Conservation (phyloP, 2,888 invertebrate genomes). For the Epinotia nisella region DNA sequence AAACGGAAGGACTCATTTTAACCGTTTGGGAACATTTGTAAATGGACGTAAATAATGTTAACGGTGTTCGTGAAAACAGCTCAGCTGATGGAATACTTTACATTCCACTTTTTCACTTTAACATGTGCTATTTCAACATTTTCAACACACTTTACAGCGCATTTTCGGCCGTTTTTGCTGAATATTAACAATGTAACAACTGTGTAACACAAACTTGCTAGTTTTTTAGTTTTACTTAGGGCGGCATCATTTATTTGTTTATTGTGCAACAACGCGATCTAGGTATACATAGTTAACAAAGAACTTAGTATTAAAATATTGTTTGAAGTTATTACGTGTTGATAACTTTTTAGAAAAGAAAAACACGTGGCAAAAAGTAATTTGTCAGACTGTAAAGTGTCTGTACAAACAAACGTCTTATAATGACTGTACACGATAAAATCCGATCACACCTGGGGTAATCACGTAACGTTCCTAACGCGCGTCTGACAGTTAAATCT, state of each 20-base stretch:
- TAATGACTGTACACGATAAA: too few relatives aligned
- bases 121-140: not conserved
- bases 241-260: not conserved
- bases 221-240: not conserved
- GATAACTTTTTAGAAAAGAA: too few relatives aligned
- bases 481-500: too few relatives aligned
- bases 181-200: not conserved
- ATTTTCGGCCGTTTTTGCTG: conserved; percentile 7
- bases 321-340: too few relatives aligned
- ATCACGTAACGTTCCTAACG: too few relatives aligned
- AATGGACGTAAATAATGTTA: conserved; percentile 46
- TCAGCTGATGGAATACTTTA: conserved; percentile 30
- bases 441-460: too few relatives aligned
- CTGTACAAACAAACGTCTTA: too few relatives aligned
- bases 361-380: too few relatives aligned
- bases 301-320: too few relatives aligned
- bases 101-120: conserved; percentile 29
- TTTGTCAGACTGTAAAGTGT: too few relatives aligned
- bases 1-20: conserved; percentile 44
- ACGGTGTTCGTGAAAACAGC: conserved; percentile 41
- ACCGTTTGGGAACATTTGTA: conserved; percentile 45
- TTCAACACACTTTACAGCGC: not conserved
- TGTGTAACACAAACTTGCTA: not conserved
- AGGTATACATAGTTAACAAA: too few relatives aligned
- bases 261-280: too few relatives aligned